Base-by-base conservation (phyloP, 2,888 invertebrate genomes). In the Chalcosyrphus nemorum region DNA sequence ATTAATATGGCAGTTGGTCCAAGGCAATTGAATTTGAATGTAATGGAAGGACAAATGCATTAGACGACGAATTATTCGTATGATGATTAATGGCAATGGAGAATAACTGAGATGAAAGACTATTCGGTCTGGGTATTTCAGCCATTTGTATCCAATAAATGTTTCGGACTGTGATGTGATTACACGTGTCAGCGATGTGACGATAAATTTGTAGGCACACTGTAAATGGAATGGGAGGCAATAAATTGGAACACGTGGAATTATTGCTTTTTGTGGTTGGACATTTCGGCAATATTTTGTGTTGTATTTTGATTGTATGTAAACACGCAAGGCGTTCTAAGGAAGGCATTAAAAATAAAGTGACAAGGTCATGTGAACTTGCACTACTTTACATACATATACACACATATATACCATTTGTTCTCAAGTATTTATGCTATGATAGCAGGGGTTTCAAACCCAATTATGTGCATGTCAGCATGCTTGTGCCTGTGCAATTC, bases 41-140 rank as follows among this genome's bases (percentile, higher is more conserved):
- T 70, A 70, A 32, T 70, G 45, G 70, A 70, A 70, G 70, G 59
- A 38, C 59, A 71, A 71, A 71, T 71, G 59, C 50, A 41, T 66
- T 27, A 41, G 13, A 47, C 3, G 13, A 38, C 15, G n/a, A 66
- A 52, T 11, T 45, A n/a, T n/a, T n/a, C n/a, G n/a, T n/a, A 27
- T 35, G 56, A n/a, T 70, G 70, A 70, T 24, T 35, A 71, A 50
- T 50, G 47, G 59, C 35, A 13, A 38, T 57, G 9, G 24, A 0
- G 13, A 17, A 54, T 15, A 47, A 27, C 17, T n/a, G 7, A 43
- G 61, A 61, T 61, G 29, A 47, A 47, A 29, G 19, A 24, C 24
- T 24, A 19, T 59, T 1, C 9, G 4, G 3, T 11, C 15, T 59
- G 9, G 38, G n/a, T 24, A n/a, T 21, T 56, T 56, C 9, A 43